Evolutionary conservation across 2,113 vertebrate species (phyloP).

Genomic region (Reinhardtius hippoglossoides): DNA sequence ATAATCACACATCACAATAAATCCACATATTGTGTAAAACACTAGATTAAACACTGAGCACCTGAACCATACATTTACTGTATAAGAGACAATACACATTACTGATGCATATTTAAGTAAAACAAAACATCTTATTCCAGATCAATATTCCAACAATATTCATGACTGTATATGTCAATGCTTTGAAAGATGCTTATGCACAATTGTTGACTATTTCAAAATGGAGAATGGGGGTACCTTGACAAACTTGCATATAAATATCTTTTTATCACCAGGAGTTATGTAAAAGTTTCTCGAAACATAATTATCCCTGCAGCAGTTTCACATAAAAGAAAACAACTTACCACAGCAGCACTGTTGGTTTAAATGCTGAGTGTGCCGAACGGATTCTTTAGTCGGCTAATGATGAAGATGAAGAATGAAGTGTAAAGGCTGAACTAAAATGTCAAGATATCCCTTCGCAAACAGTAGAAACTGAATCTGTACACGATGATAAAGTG

Average conservation of each 20-base stretch:
- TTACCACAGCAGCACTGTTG: background rate
- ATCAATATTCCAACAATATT: background rate
- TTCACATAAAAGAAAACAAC: background rate
- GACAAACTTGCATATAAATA: conserved; percentile 11
- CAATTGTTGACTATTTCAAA: background rate
- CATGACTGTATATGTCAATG: conserved; percentile 19
- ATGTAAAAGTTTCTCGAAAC: background rate
- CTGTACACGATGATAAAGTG: conserved; percentile 32
- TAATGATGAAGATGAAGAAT: conserved; percentile 21
- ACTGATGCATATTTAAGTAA: too few relatives aligned
- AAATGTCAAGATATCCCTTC: conserved; percentile 52
- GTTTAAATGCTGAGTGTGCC: conserved; percentile 22
- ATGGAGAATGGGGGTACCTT: conserved; percentile 49
- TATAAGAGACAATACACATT: too few relatives aligned
- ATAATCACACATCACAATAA: too few relatives aligned
- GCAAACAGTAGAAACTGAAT: conserved; percentile 21
- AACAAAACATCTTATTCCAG: too few relatives aligned
- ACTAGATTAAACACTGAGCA: too few relatives aligned
- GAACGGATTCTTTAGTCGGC: background rate
- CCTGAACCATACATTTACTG: too few relatives aligned
- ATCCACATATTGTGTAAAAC: too few relatives aligned
- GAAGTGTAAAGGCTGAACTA: background rate
- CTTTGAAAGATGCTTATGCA: conserved; percentile 27
- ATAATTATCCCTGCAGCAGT: background rate
- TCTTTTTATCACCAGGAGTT: background rate